Conservation (phyloP, 2,888 invertebrate genomes). For the Geophilus truncorum region DNA sequence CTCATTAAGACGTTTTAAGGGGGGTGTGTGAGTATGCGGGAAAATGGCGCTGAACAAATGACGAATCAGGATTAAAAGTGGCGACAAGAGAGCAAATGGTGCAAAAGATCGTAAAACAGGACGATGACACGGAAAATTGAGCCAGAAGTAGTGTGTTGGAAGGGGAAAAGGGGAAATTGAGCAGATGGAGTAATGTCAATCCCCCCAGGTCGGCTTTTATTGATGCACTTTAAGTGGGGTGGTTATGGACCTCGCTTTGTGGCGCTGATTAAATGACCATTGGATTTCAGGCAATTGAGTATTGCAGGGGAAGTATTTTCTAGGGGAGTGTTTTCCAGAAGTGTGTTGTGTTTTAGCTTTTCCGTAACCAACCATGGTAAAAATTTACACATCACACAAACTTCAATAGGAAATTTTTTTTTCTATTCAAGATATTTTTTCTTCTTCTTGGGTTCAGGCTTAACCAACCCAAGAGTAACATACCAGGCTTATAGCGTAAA, state of each 20-base stretch:
- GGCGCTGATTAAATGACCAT: neutral
- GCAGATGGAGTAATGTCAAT: neutral
- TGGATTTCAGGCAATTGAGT: neutral
- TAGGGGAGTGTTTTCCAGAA: no score
- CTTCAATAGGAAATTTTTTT: no score
- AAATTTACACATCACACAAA: no score
- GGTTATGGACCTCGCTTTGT: neutral
- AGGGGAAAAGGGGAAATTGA: neutral
- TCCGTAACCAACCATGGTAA: no score
- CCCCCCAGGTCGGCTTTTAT: neutral
- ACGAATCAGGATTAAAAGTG: neutral
- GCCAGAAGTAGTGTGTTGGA: neutral
- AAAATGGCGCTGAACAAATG: neutral
- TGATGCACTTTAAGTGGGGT: no score
- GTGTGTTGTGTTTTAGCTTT: no score
- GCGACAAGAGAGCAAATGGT: neutral
- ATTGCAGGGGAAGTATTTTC: no score
- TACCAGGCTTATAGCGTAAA: no score
- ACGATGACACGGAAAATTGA: neutral
- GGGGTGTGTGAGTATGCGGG: neutral
- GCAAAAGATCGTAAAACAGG: neutral
- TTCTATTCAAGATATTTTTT: no score
- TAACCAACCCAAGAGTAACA: no score
- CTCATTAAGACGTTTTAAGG: neutral
- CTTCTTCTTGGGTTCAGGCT: no score